Conservation (phyloP, 2,113 vertebrate genomes). For the Syngnathus floridae region DNA sequence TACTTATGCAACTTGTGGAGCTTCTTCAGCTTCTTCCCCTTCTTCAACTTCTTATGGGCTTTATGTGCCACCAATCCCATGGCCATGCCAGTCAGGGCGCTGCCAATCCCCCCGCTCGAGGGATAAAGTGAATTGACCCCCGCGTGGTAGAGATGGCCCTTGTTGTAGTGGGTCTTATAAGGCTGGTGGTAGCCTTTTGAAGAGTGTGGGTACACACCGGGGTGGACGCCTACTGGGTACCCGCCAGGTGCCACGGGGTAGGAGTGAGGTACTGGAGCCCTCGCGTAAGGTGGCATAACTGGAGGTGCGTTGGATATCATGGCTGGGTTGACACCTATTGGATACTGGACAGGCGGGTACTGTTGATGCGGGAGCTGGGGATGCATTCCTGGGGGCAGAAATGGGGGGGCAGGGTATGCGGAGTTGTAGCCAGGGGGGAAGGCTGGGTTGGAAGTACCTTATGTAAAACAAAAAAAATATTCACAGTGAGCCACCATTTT, state of each 20-base stretch:
- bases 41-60: slow-evolving; percentile 75
- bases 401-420: slow-evolving; percentile 35
- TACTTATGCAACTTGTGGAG: slow-evolving; percentile 58
- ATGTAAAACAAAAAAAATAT: neutral
- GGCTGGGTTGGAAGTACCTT: slow-evolving; percentile 58
- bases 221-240: slow-evolving; percentile 54
- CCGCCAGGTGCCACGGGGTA: slow-evolving; percentile 46
- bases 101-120: slow-evolving; percentile 18
- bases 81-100: slow-evolving; percentile 50
- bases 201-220: slow-evolving; percentile 55
- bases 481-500: neutral
- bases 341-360: slow-evolving; percentile 51
- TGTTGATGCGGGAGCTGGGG: slow-evolving; percentile 51
- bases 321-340: slow-evolving; percentile 48
- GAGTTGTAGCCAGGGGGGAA: slow-evolving; percentile 61
- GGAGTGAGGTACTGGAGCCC: slow-evolving; percentile 34
- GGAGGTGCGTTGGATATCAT: slow-evolving; percentile 43
- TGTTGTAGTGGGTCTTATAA: slow-evolving; percentile 13
- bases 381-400: slow-evolving; percentile 35
- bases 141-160: slow-evolving; percentile 34
- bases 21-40: slow-evolving; percentile 78
- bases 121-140: slow-evolving; percentile 33
- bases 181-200: slow-evolving; percentile 41
- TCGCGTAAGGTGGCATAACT: slow-evolving; percentile 37
- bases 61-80: slow-evolving; percentile 51